Conservation (phyloP, 1,140 invertebrate genomes). For the Adelges cooleyi region DNA sequence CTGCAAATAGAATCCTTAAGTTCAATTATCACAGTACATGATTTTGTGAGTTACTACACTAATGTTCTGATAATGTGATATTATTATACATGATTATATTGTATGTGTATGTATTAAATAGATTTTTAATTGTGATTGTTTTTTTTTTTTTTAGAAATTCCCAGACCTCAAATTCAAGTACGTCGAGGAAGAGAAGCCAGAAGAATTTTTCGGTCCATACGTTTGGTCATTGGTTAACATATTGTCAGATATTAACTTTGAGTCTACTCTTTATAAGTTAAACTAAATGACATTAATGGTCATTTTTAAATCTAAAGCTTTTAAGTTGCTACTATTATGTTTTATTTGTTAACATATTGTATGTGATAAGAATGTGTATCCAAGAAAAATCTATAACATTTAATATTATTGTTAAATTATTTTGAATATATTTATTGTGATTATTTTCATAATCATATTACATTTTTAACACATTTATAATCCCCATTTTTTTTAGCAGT, state of each 20-base stretch:
- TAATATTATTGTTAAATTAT: slow-evolving; percentile 5
- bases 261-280: slow-evolving; percentile 29
- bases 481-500: too few species aligned
- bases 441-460: slow-evolving; percentile 24
- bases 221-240: slow-evolving; percentile 77
- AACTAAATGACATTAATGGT: slow-evolving; percentile 14
- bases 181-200: slow-evolving; percentile 95
- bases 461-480: too few species aligned
- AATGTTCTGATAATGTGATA: too few species aligned
- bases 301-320: neutral
- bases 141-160: slow-evolving; percentile 73
- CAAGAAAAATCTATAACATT: neutral
- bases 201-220: slow-evolving; percentile 99
- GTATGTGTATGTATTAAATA: too few species aligned
- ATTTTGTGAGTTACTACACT: too few species aligned
- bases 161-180: slow-evolving; percentile 98
- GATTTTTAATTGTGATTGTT: too few species aligned
- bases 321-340: neutral
- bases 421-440: neutral
- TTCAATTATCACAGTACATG: too few species aligned
- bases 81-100: too few species aligned
- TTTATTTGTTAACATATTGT: slow-evolving; percentile 22
- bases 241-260: slow-evolving; percentile 24
- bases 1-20: too few species aligned
- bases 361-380: neutral